Percentiles rank a stretch among this genome's conserved stretches.
Evolutionary conservation across 2,113 vertebrate species (phyloP).

Genomic region (Cacatua alba): DNA sequence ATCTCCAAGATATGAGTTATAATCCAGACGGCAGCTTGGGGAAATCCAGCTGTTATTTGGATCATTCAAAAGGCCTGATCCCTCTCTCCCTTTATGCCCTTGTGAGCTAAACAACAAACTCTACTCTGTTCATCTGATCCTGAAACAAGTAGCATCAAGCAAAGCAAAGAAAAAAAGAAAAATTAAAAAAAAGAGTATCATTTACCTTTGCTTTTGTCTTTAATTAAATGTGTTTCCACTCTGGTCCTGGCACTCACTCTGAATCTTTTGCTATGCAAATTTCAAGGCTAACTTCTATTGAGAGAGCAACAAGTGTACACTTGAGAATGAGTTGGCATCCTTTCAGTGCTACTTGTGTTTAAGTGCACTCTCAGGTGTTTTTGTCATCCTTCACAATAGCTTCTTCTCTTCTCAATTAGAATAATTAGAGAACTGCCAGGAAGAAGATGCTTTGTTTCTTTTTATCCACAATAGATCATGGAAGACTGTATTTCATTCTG

Average conservation of each 20-base stretch:
- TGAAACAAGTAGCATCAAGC: slow-evolving; percentile 70
- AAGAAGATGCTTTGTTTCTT: slow-evolving; percentile 12
- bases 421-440: slow-evolving; percentile 50
- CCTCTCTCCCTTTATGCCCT: not conserved
- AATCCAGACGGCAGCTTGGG: slow-evolving; percentile 37
- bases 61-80: slow-evolving; percentile 26
- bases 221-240: slow-evolving; percentile 79
- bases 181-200: slow-evolving; percentile 15
- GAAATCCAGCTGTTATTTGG: slow-evolving; percentile 52
- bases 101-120: slow-evolving; percentile 49
- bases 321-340: slow-evolving; percentile 42
- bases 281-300: slow-evolving; percentile 67
- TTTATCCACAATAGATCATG: not conserved
- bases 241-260: slow-evolving; percentile 56
- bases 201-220: slow-evolving; percentile 74
- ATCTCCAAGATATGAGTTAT: slow-evolving; percentile 10
- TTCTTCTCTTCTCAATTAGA: slow-evolving; percentile 61
- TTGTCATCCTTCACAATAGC: slow-evolving; percentile 44
- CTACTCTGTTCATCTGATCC: slow-evolving; percentile 44
- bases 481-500: not conserved
- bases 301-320: slow-evolving; percentile 49
- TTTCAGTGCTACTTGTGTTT: slow-evolving; percentile 54
- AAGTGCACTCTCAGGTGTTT: slow-evolving; percentile 67
- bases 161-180: not conserved
- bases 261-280: slow-evolving; percentile 75